Evolutionary conservation across 2,113 vertebrate species (phyloP).

Genomic region (Onychostruthus taczanowskii): DNA sequence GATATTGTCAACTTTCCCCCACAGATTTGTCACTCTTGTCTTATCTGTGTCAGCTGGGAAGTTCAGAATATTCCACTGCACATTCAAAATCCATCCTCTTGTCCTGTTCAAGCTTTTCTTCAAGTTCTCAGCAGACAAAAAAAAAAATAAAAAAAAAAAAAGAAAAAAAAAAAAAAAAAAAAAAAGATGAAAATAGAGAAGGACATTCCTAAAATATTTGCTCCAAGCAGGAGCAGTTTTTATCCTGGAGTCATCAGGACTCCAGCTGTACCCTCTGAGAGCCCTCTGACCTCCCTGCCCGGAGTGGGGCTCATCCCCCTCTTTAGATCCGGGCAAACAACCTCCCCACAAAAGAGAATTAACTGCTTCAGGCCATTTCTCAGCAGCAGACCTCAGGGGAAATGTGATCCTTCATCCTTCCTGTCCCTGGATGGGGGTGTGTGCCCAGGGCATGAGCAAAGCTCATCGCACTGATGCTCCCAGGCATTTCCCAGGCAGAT

Average conservation of each 20-base stretch:
- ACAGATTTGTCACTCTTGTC: constrained; percentile 80
- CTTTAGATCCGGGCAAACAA: not conserved
- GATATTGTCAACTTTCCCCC: constrained; percentile 85
- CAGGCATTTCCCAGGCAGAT: accelerated
- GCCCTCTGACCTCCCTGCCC: not conserved
- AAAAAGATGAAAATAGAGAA: not conserved
- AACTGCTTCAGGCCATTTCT: not conserved
- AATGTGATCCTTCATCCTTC: not conserved
- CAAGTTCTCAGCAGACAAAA: constrained; percentile 79
- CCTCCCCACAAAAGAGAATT: accelerated
- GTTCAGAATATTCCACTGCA: constrained; percentile 78
- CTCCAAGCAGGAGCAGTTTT: not conserved
- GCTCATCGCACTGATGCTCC: not conserved
- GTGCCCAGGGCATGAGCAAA: not conserved
- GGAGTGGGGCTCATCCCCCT: accelerated
- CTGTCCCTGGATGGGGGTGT: not conserved
- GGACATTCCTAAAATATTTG: not conserved
- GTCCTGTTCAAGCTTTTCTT: constrained; percentile 86
- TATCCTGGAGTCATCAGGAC: not conserved
- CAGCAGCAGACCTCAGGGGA: not conserved
- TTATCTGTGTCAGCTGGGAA: constrained; percentile 80
- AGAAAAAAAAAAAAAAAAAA: too few species aligned
- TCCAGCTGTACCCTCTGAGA: not conserved
- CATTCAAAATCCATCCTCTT: constrained; percentile 77
- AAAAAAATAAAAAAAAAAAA: not conserved